Base-by-base conservation (phyloP, 1,140 invertebrate species). In the Hylyphantes graminicola region DNA sequence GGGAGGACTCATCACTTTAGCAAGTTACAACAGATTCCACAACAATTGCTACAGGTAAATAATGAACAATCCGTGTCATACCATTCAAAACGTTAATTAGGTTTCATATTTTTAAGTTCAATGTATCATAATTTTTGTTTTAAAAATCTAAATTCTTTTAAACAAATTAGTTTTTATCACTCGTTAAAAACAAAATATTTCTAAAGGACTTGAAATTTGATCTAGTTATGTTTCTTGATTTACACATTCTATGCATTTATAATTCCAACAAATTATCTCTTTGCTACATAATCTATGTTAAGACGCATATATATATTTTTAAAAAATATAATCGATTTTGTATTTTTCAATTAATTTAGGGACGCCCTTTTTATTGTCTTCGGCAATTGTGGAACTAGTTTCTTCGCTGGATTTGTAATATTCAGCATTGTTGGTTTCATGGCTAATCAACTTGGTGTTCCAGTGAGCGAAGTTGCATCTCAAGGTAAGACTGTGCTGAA, bases 351-450 rank as follows among this genome's bases (percentile, higher is more conserved):
- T 77, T 35, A 2, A 35, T 81, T 4, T 86, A 90, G 90, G 85
- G 91, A 92, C 86, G 89, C 90, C 0, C 84, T 91, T 0, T 80
- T 89, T 15, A 89, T 91, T 63, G 91, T 93, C 1, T 88, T 93
- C 0, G 91, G 93, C 0, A 96, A 96, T 89, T 92, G 94, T 85
- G 89, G 92, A 65, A 95, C 94, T 0, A 94, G 93, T 10, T 90
- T 94, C 17, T 94, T 93, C 88, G 93, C 94, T 13, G 94, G 93
- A 15, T 92, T 94, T 70, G 95, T 94, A 0, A 94, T 95, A 68
- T 94, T 97, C 88, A 94, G 94, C 11, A 93, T 96, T 15, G 90
- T 96, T 55, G 95, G 95, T n/a, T 94, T 94, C 86, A 92, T 94
- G 87, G 93, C 93, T 8, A 87, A 90, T 67, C 89, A 91, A 82